These are phyloP conservation scores for Ophiothrix spiculata DNA, from an alignment of 35 echinoderm and acorn worm genomes.

Conservation along the genomic window DNA sequence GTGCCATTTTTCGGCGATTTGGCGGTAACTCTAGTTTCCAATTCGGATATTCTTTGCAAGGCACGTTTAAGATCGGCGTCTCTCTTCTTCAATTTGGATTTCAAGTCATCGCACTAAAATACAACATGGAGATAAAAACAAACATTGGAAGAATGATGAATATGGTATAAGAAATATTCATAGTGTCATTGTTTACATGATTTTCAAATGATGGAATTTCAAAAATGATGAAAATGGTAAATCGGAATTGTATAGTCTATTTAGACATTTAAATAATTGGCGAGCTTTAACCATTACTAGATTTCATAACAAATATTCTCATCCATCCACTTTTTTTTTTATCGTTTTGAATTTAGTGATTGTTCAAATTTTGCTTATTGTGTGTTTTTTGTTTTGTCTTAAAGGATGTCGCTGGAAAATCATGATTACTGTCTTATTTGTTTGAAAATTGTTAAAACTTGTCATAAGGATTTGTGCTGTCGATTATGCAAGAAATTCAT, in stretches of 20 bases:
- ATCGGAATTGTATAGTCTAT: not conserved
- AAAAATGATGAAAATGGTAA: not conserved
- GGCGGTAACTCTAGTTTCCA: slow-evolving; percentile 49
- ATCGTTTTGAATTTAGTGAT: too few species aligned
- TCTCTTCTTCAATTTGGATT: slow-evolving; percentile 37
- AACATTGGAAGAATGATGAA: not conserved
- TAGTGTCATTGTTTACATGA: too few species aligned
- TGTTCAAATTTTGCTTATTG: too few species aligned
- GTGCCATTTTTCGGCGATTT: slow-evolving; percentile 21
- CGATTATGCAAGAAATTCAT: too few species aligned
- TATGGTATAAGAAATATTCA: too few species aligned
- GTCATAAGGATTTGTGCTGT: too few species aligned
- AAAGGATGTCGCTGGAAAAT: too few species aligned
- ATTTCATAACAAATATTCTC: slow-evolving; percentile 1
- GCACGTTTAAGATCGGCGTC: slow-evolving; percentile 64
- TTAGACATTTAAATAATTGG: not conserved
- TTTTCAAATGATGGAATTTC: too few species aligned
- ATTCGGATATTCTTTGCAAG: slow-evolving; percentile 59
- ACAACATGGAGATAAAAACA: not conserved
- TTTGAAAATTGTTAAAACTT: too few species aligned
- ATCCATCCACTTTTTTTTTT: too few species aligned
- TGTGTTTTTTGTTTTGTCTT: too few species aligned
- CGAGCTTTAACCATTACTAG: not conserved
- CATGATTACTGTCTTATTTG: too few species aligned
- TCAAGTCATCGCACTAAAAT: slow-evolving; percentile 71